phyloP scores from a whole-genome alignment of 2,113 vertebrate genomes.

The Cephalopterus ornatus region DNA sequence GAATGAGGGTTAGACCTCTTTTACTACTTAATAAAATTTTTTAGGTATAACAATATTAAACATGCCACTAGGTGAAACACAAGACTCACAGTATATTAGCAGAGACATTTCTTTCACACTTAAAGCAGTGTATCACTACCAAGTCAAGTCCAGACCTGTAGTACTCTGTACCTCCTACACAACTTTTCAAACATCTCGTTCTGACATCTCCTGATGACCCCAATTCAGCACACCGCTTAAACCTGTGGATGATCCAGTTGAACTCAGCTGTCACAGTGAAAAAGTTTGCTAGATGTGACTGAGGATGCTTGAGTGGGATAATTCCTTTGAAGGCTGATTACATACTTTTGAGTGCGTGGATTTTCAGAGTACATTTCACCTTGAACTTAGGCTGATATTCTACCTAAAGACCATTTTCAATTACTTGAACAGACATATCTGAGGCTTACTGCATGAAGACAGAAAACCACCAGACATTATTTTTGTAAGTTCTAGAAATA shows the following conservation, averaged over 20 bases:
- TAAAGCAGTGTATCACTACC: background rate
- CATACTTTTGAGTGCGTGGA: background rate
- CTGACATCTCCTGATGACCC: background rate
- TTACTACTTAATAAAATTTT: background rate
- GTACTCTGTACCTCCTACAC: fast-evolving
- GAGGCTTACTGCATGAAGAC: background rate
- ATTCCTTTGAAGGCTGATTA: background rate
- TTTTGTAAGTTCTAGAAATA: background rate
- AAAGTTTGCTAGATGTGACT: background rate
- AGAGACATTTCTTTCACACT: background rate
- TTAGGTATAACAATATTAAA: background rate
- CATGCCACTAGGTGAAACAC: background rate
- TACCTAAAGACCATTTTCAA: background rate
- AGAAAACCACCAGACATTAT: fast-evolving
- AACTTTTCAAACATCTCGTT: background rate
- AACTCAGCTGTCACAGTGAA: background rate
- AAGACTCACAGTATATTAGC: background rate
- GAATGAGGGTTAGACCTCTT: background rate
- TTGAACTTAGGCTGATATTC: background rate
- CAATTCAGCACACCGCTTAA: background rate
- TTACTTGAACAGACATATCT: background rate
- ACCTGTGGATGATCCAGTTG: background rate
- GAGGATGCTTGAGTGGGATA: background rate
- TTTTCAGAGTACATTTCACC: background rate
- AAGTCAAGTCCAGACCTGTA: background rate